These are phyloP conservation scores for Tridacna crocea DNA, from an alignment of 2,888 invertebrate genomes.

Conservation along the genomic window DNA sequence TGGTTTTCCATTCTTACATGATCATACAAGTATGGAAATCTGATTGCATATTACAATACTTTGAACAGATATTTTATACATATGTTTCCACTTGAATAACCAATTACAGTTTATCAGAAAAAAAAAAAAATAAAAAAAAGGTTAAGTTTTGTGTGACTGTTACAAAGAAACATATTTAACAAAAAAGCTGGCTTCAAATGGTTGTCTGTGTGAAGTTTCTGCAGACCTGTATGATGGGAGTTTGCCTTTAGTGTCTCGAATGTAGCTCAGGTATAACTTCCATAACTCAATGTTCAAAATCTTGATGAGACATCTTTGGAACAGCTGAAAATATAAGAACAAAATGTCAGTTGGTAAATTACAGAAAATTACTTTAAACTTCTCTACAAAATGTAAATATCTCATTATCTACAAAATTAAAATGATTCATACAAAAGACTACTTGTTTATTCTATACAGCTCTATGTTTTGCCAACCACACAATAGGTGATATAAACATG, in stretches of 20 bases:
- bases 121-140: no score
- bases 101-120: no score
- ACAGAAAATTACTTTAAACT: no score
- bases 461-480: no score
- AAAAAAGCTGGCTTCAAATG: neutral
- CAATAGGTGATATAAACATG: no score
- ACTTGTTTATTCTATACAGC: neutral
- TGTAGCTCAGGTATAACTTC: conserved; percentile 98
- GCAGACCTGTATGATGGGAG: conserved; percentile 81
- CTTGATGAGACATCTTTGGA: conserved; percentile 98
- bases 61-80: no score
- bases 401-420: neutral
- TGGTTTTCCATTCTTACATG: no score
- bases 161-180: neutral
- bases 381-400: no score
- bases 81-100: no score
- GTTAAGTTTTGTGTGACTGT: neutral
- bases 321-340: conserved; percentile 88
- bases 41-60: no score
- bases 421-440: neutral
- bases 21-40: no score
- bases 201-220: neutral
- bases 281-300: conserved; percentile 99
- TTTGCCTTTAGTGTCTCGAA: conserved; percentile 92
- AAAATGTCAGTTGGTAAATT: no score